Evolutionary conservation across 2,797 vertebrate genomes (phyloP).

Genomic region (Lacerta bilineata): DNA sequence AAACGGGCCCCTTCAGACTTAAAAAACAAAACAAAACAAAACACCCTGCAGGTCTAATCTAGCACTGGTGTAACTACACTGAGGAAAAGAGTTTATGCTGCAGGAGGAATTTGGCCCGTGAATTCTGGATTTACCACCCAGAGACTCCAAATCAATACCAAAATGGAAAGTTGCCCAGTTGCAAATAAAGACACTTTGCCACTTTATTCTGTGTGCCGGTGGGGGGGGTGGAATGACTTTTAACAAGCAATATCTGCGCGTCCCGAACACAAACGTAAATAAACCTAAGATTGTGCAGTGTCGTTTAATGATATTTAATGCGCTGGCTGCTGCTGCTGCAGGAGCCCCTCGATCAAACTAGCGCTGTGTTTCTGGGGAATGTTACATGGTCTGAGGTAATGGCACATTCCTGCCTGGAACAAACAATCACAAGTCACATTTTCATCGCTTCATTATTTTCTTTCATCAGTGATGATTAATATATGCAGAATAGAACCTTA

Average conservation of each 20-base stretch:
- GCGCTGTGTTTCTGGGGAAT: background rate
- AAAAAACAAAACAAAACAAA: background rate
- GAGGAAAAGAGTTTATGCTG: constrained; percentile 21
- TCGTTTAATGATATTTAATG: constrained; percentile 42
- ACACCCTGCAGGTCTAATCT: background rate
- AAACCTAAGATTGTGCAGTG: constrained; percentile 26
- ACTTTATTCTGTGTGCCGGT: constrained; percentile 4
- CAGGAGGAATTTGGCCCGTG: constrained; percentile 1
- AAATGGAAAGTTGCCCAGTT: constrained; percentile 35
- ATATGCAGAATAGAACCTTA: background rate
- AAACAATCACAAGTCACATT: background rate
- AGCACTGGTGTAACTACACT: background rate
- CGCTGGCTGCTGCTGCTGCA: background rate
- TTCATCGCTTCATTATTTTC: background rate
- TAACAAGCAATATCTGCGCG: constrained; percentile 46
- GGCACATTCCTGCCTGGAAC: background rate
- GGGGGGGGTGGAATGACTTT: constrained; percentile 36
- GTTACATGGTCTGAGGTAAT: background rate
- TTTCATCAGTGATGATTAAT: background rate
- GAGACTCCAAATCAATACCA: accelerated
- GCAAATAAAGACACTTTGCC: constrained; percentile 53
- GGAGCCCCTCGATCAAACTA: constrained; percentile 40
- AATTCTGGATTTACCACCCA: constrained; percentile 32
- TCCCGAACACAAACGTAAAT: constrained; percentile 25
- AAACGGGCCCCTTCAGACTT: background rate